phyloP scores from a whole-genome alignment of 2,113 vertebrate species.

The Ochotona princeps region DNA sequence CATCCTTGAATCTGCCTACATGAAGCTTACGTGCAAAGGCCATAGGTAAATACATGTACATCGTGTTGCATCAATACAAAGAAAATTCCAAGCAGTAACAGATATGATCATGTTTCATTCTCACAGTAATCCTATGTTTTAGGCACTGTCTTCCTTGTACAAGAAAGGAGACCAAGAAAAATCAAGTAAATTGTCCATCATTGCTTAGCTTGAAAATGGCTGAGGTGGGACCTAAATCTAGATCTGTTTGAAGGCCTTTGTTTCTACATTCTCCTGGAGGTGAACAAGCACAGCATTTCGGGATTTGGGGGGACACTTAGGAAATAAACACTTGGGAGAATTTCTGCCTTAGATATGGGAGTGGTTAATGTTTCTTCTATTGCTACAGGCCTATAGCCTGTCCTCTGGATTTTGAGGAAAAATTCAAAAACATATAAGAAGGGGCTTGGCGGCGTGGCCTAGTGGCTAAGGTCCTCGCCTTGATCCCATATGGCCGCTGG shows the following conservation, averaged over 20 bases:
- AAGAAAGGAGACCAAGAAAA: neutral
- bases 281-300: neutral
- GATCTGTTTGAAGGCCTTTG: neutral
- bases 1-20: neutral
- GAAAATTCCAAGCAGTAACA: neutral
- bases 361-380: neutral
- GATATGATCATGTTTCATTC: neutral
- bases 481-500: no score
- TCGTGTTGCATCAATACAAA: neutral
- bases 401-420: neutral
- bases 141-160: neutral
- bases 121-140: neutral
- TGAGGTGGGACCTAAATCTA: neutral
- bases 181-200: neutral
- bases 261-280: neutral
- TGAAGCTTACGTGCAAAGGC: neutral
- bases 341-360: neutral
- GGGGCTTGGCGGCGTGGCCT: no score
- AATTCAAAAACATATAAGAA: neutral
- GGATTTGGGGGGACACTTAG: neutral
- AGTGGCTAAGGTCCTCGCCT: no score
- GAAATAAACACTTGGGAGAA: neutral
- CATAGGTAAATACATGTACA: neutral
- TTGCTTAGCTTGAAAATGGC: neutral
- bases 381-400: neutral